Base-by-base conservation (phyloP, 2,888 invertebrate genomes). In the Meandrusa payeni region DNA sequence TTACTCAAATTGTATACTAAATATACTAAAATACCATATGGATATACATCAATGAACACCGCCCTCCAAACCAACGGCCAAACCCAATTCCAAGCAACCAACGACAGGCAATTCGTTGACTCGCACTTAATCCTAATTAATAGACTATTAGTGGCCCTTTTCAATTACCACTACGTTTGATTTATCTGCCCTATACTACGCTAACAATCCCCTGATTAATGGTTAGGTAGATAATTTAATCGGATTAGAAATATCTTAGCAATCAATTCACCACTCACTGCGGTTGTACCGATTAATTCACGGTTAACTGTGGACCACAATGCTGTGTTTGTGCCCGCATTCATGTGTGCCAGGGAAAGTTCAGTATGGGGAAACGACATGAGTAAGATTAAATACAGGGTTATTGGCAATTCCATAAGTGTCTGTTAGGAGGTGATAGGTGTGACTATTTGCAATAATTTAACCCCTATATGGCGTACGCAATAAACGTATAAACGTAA, bases 121-220 rank as follows among this genome's bases (percentile, higher is more conserved):
- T 69, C 61, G 58, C 73, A 62, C 66, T 66, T 78, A 82, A 80
- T 75, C 70, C 80, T 80, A 75, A 86, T 83, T 81, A 82, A 86
- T 85, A 64, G 80, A 49, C 75, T 78, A 77, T 83, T 81, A 81
- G 75, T 60, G 45, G 73, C 72, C 76, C 62, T 76, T 72, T 86
- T 85, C 85, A 82, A 85, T 86, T 82, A 82, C 74, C 65, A 73
- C 59, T 68, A 51, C 47, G 51, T 60, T 70, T 80, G 81, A 85
- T 85, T 83, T 82, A 85, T 80, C 57, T 48, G 47, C 52, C n/a
- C 51, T 54, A 57, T 57, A 60, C 53, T 57, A 59, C 61, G 59
- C 60, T 62, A 66, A 68, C 49, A 64, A 66, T 71, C 66, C 52
- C 55, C 61, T 74, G 72, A 79, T 76, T 69, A 69, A 75, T 71